Conservation (phyloP, 2,113 vertebrate species). For the Gnathonemus echidnorhynchus region DNA sequence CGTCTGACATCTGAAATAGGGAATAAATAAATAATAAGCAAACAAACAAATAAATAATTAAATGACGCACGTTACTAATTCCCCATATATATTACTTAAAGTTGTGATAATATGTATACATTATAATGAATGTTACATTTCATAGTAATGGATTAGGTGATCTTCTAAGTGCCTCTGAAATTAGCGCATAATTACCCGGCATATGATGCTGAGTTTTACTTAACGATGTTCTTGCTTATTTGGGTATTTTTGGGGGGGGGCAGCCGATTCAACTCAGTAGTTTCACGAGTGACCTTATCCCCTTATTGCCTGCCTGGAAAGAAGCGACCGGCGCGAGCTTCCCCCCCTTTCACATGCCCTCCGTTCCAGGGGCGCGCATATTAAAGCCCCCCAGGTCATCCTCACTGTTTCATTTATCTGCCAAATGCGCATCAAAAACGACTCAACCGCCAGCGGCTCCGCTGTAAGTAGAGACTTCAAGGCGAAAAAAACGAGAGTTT, state of each 20-base stretch:
- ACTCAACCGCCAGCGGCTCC: neutral
- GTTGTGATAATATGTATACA: neutral
- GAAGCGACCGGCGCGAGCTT: neutral
- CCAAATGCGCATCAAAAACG: neutral
- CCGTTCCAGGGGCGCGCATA: neutral
- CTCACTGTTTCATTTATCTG: neutral
- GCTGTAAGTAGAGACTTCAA: slow-evolving; percentile 12
- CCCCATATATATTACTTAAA: neutral
- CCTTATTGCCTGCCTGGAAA: neutral
- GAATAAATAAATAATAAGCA: neutral
- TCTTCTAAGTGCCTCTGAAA: neutral
- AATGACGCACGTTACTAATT: neutral
- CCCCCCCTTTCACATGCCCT: neutral
- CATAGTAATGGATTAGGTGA: neutral
- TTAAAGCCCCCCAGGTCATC: slow-evolving; percentile 8
- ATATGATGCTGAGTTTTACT: neutral
- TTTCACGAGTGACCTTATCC: neutral
- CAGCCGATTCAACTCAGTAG: neutral
- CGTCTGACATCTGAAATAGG: neutral
- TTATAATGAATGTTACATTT: neutral
- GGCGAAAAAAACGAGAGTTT: neutral
- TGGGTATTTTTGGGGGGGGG: neutral
- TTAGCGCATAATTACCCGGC: neutral
- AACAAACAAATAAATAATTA: neutral
- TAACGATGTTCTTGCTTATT: neutral